These are phyloP conservation scores for rat (Rattus norvegicus) DNA, from an alignment of 2,113 vertebrate genomes.

Conservation along the genomic window DNA sequence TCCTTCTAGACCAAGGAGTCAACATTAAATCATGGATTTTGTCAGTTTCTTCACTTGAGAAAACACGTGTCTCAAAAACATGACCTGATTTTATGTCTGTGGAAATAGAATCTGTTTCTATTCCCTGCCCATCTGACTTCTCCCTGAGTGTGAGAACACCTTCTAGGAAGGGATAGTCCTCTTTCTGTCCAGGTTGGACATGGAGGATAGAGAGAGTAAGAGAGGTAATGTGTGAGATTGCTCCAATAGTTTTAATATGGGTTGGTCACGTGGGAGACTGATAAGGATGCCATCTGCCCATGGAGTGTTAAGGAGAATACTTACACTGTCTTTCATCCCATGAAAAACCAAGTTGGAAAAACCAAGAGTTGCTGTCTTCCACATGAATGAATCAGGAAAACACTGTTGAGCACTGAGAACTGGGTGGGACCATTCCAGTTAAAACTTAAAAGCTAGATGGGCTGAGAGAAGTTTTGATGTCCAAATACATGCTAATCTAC, in stretches of 20 bases:
- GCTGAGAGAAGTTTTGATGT: not conserved
- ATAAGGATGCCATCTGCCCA: not conserved
- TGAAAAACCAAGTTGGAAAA: not conserved
- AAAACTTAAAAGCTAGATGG: not conserved
- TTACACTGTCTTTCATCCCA: not conserved
- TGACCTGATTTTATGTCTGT: not conserved
- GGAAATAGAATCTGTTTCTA: conserved; percentile 17
- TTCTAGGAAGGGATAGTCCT: not conserved
- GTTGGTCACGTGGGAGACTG: not conserved
- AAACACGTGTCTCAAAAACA: conserved; percentile 1
- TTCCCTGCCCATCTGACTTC: not conserved
- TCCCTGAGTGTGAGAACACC: not conserved
- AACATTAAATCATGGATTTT: conserved; percentile 13
- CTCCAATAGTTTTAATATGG: not conserved
- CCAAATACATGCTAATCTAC: not conserved
- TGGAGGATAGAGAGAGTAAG: not conserved
- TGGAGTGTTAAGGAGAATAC: conserved; percentile 8
- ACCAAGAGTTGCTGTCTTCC: not conserved
- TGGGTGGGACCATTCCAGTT: not conserved
- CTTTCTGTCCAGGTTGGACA: not conserved
- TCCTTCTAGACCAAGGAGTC: not conserved
- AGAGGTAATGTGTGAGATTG: not conserved
- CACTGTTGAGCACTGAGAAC: not conserved
- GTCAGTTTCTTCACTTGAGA: not conserved
- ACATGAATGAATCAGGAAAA: not conserved